These are phyloP conservation scores for Flexamia atlantica DNA, from an alignment of 2,888 invertebrate genomes.

Conservation along the genomic window DNA sequence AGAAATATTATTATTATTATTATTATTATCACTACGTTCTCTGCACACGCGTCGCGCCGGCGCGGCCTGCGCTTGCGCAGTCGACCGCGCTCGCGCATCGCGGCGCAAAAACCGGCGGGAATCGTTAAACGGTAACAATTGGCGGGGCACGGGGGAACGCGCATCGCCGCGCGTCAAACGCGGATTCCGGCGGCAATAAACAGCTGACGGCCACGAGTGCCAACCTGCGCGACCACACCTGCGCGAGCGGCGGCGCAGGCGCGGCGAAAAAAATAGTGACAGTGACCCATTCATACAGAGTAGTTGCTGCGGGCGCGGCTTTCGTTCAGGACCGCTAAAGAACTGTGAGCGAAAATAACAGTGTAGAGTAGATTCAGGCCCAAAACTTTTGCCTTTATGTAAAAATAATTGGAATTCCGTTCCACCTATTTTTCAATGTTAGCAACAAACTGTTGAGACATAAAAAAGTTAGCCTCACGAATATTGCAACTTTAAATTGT, in stretches of 20 bases:
- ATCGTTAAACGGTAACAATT: slow-evolving; percentile 29
- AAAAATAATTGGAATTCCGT: no score
- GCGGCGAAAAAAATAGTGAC: not conserved
- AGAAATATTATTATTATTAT: no score
- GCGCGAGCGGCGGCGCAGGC: slow-evolving; percentile 22
- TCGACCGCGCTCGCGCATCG: not conserved
- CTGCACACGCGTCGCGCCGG: not conserved
- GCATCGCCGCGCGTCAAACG: not conserved
- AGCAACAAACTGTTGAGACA: no score
- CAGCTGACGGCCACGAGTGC: slow-evolving; percentile 35
- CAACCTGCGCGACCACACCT: slow-evolving; percentile 8
- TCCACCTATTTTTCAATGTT: no score
- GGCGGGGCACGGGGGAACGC: not conserved
- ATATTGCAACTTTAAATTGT: no score
- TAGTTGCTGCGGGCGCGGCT: not conserved
- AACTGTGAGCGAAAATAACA: no score
- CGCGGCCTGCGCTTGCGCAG: not conserved
- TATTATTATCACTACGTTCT: no score
- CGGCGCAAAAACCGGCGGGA: not conserved
- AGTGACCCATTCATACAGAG: slow-evolving; percentile 2
- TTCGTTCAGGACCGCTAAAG: no score
- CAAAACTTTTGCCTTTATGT: no score
- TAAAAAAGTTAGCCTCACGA: no score
- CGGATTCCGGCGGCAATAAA: slow-evolving; percentile 37
- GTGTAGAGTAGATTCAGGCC: no score